Evolutionary conservation across 2,888 invertebrate species (phyloP).

Genomic region (Lochmaea crataegi): DNA sequence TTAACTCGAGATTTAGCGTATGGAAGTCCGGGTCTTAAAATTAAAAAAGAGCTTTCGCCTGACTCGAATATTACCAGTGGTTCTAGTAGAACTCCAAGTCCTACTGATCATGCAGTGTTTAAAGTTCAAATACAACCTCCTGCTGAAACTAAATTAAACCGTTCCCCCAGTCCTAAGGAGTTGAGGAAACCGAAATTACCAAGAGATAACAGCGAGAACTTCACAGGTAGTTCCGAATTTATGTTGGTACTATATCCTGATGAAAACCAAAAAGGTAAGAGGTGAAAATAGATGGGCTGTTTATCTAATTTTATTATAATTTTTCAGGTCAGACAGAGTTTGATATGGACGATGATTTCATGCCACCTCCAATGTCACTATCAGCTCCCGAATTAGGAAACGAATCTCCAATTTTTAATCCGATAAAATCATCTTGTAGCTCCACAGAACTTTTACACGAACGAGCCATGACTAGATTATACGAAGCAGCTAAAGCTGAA

Average conservation of each 20-base stretch:
- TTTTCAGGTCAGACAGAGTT: constrained; percentile 59
- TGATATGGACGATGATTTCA: constrained; percentile 74
- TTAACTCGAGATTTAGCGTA: constrained; percentile 68
- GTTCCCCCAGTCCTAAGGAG: constrained; percentile 37
- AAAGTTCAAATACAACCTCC: constrained; percentile 46
- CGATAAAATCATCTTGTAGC: constrained; percentile 79
- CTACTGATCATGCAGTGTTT: constrained; percentile 39
- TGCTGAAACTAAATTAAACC: constrained; percentile 14
- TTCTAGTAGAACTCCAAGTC: constrained; percentile 46
- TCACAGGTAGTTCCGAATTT: constrained; percentile 81
- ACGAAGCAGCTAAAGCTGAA: constrained; percentile 80
- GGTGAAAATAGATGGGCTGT: not conserved
- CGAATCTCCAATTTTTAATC: constrained; percentile 68
- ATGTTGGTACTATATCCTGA: constrained; percentile 76
- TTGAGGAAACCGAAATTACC: constrained; percentile 42
- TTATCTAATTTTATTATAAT: not conserved
- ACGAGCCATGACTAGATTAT: constrained; percentile 83
- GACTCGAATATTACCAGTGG: constrained; percentile 25
- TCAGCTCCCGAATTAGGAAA: constrained; percentile 84
- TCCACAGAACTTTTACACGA: constrained; percentile 87
- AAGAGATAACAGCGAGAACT: constrained; percentile 63
- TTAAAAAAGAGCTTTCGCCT: constrained; percentile 49
- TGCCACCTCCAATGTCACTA: constrained; percentile 83
- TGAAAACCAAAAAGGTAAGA: constrained; percentile 58
- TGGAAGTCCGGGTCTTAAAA: constrained; percentile 66